Evolutionary conservation across 1,140 invertebrate species (phyloP).

Genomic region (Drosophila virilis): DNA sequence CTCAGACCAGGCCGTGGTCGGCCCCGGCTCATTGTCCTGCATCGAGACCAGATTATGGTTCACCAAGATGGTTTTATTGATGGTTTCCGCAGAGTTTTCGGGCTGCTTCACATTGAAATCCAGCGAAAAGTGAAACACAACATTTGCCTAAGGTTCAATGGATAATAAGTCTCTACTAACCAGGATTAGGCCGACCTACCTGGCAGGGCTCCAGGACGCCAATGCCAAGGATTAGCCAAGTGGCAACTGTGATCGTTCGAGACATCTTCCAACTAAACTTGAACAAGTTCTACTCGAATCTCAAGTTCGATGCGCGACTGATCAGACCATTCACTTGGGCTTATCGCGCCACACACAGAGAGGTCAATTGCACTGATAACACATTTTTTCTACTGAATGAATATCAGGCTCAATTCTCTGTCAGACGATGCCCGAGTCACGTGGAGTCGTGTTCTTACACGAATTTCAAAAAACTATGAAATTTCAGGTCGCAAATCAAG

Average conservation of each 20-base stretch:
- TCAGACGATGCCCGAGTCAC: constrained; percentile 24
- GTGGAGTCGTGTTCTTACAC: constrained; percentile 18
- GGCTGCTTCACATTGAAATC: constrained; percentile 61
- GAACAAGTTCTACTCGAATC: constrained; percentile 47
- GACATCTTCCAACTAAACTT: constrained; percentile 54
- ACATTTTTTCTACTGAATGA: constrained; percentile 38
- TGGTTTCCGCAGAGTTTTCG: constrained; percentile 24
- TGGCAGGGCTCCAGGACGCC: constrained; percentile 6
- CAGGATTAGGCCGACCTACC: constrained; percentile 27
- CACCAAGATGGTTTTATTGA: constrained; percentile 58
- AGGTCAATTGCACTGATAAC: constrained; percentile 31
- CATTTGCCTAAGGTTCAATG: constrained; percentile 41
- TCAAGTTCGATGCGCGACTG: constrained; percentile 9
- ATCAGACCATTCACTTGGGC: constrained; percentile 58
- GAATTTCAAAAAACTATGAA: constrained; percentile 1
- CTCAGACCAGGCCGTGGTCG: not conserved
- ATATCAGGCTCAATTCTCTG: constrained; percentile 23
- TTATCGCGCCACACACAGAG: constrained; percentile 9
- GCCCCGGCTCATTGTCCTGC: constrained; percentile 30
- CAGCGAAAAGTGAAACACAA: constrained; percentile 57
- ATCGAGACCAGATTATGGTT: constrained; percentile 49
- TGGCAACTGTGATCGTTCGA: not conserved
- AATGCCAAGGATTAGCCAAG: constrained; percentile 35
- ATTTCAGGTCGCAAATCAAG: not conserved
- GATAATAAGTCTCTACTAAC: not conserved